Conservation (phyloP, 2,797 vertebrate species). For the Lacerta viridis region DNA sequence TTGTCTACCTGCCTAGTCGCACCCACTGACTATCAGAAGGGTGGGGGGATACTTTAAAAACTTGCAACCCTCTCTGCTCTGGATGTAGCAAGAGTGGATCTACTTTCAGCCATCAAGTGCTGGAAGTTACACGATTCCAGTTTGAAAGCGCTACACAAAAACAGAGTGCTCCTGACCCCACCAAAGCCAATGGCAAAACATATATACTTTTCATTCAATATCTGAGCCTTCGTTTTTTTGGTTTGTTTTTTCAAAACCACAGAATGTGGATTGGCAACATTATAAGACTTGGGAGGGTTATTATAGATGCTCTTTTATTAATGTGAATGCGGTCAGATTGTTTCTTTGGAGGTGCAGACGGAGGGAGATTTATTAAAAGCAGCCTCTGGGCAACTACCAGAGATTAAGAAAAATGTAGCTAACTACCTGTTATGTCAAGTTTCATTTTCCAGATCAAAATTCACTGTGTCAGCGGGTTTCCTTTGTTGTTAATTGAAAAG, state of each 20-base stretch:
- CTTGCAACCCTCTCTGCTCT: background rate
- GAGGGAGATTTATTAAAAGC: constrained; percentile 74
- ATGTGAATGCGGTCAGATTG: constrained; percentile 67
- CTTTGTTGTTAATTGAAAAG: constrained; percentile 53
- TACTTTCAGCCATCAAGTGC: background rate
- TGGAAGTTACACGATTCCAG: background rate
- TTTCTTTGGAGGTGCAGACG: constrained; percentile 63
- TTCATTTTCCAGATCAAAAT: constrained; percentile 74
- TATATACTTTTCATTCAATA: constrained; percentile 12
- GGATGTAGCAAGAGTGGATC: background rate
- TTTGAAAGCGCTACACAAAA: constrained; percentile 1
- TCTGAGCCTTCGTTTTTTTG: constrained; percentile 30
- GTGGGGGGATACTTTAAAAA: background rate
- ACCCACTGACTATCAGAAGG: background rate
- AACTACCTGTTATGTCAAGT: constrained; percentile 76
- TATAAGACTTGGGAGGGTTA: constrained; percentile 55
- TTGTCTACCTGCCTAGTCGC: background rate
- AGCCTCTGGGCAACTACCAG: constrained; percentile 73
- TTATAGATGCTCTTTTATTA: constrained; percentile 66
- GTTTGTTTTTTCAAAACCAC: background rate
- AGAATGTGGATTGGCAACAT: constrained; percentile 65
- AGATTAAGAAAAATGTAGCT: constrained; percentile 71
- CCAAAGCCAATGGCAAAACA: constrained; percentile 31
- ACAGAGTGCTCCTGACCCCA: constrained; percentile 26
- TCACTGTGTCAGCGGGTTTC: constrained; percentile 67